These are phyloP conservation scores for Enchytraeus crypticus DNA, from an alignment of 2,888 invertebrate species.

Conservation along the genomic window DNA sequence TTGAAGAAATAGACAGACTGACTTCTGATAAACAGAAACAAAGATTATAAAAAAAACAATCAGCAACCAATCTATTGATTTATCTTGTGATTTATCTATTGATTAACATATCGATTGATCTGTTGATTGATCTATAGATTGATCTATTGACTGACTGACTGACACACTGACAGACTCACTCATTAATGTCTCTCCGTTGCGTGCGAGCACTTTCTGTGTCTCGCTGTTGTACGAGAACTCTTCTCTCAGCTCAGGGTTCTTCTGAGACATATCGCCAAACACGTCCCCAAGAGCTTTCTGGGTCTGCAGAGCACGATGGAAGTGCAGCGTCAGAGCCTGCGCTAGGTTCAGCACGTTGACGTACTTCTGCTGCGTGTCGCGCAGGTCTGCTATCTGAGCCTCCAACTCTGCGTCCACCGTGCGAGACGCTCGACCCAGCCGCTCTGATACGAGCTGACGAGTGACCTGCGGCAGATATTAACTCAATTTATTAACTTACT, in stretches of 20 bases:
- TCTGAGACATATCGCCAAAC: conserved; percentile 88
- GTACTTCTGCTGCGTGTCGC: conserved; percentile 89
- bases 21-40: too few species aligned
- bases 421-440: conserved; percentile 65
- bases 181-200: conserved; percentile 84
- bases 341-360: conserved; percentile 68
- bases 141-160: too few species aligned
- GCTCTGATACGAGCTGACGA: conserved; percentile 88
- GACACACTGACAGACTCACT: conserved; percentile 30
- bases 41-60: too few species aligned
- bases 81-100: too few species aligned
- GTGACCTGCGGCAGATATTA: too few species aligned
- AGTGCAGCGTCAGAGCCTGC: conserved; percentile 75
- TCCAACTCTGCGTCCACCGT: conserved; percentile 69
- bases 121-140: too few species aligned
- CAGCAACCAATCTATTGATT: too few species aligned
- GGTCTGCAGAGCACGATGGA: conserved; percentile 51
- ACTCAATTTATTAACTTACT: too few species aligned
- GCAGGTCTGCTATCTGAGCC: conserved; percentile 78
- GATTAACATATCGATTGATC: too few species aligned
- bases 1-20: too few species aligned
- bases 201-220: conserved; percentile 81
- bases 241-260: conserved; percentile 87
- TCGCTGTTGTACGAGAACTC: conserved; percentile 91
- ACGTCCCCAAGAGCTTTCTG: conserved; percentile 78